These are phyloP conservation scores for Pygmarrhopalites habei DNA, from an alignment of 1,140 invertebrate species.

Conservation along the genomic window DNA sequence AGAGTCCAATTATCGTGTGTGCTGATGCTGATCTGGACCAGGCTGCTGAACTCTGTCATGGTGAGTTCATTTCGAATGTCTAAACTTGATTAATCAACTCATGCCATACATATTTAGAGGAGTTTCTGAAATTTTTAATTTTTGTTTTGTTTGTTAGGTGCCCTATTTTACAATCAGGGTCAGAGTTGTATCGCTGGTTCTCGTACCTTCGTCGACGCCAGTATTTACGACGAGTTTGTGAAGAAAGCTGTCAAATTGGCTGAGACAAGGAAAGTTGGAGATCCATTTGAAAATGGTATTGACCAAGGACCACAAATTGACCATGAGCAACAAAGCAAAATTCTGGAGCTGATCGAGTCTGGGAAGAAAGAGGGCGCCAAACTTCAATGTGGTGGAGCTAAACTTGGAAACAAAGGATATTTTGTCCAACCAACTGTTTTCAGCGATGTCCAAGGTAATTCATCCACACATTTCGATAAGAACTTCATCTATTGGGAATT, in stretches of 20 bases:
- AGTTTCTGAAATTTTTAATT: too few relatives aligned
- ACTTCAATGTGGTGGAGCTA: conserved; percentile 62
- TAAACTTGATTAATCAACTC: too few relatives aligned
- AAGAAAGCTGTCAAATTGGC: conserved; percentile 61
- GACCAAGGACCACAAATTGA: conserved; percentile 81
- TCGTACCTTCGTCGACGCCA: conserved; percentile 76
- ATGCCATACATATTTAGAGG: too few relatives aligned
- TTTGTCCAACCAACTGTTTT: conserved; percentile 88
- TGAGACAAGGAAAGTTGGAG: conserved; percentile 62
- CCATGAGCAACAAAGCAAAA: conserved; percentile 65
- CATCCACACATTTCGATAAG: too few relatives aligned
- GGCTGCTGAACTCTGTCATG: conserved; percentile 68
- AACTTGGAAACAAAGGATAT: conserved; percentile 63
- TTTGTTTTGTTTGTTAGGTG: too few relatives aligned
- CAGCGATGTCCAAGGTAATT: conserved; percentile 66
- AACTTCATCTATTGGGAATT: too few relatives aligned
- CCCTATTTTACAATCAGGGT: conserved; percentile 78
- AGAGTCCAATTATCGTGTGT: conserved; percentile 77
- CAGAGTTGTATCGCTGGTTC: conserved; percentile 90
- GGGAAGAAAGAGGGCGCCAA: conserved; percentile 76
- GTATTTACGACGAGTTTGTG: conserved; percentile 83
- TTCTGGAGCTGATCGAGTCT: conserved; percentile 64
- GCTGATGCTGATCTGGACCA: conserved; percentile 72
- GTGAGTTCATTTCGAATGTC: too few relatives aligned
- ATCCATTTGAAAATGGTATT: conserved; percentile 62